These are phyloP conservation scores for Emys orbicularis DNA, from an alignment of 2,797 vertebrate genomes.

Conservation along the genomic window DNA sequence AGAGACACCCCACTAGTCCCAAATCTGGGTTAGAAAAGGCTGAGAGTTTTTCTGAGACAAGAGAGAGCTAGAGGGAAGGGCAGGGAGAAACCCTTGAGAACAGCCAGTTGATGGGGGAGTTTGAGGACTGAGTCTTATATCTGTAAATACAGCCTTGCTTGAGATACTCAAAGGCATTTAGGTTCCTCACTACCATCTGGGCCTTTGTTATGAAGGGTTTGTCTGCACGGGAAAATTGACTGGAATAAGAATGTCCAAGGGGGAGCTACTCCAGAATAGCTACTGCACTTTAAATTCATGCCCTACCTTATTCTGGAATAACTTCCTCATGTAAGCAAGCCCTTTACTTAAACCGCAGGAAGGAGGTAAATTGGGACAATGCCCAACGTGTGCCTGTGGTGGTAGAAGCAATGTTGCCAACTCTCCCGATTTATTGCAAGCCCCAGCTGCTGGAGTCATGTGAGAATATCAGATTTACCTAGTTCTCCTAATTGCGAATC, in stretches of 20 bases:
- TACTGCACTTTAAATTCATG: neutral
- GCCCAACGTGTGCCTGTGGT: neutral
- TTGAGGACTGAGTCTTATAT: neutral
- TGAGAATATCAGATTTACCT: neutral
- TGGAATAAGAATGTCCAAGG: neutral
- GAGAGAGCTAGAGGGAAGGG: accelerated
- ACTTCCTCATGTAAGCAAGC: neutral
- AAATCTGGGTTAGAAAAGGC: neutral
- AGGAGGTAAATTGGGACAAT: neutral
- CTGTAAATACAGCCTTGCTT: neutral
- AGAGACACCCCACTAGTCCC: neutral
- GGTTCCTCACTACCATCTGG: neutral
- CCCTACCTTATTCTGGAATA: neutral
- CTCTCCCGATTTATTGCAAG: neutral
- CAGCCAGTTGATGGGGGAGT: neutral
- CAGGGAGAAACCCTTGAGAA: neutral
- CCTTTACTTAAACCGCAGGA: neutral
- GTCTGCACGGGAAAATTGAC: neutral
- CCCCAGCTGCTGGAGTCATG: neutral
- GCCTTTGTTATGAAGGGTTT: neutral
- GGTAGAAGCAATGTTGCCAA: neutral
- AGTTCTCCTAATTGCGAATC: neutral
- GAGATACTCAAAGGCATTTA: neutral
- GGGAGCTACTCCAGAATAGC: neutral
- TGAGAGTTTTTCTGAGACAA: neutral